A percentile compares a stretch with the other conserved stretches of the same genome.
phyloP scores from a whole-genome alignment of 2,888 invertebrate genomes.

The Nebria salina region DNA sequence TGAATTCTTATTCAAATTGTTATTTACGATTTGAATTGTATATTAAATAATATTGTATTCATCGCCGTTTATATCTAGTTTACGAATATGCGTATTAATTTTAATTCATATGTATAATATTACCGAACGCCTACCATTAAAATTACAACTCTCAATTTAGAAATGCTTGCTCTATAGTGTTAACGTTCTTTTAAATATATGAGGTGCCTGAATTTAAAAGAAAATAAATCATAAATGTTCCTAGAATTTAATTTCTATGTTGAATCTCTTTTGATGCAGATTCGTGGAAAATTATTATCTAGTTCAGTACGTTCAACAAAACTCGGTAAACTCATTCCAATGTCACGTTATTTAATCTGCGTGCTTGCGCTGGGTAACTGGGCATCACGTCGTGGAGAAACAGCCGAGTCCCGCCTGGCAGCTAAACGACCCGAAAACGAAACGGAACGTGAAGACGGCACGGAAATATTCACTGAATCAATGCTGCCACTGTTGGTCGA shows the following conservation, averaged over 20 bases:
- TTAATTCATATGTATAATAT: too few relatives aligned
- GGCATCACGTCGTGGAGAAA: constrained; percentile 63
- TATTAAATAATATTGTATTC: neutral
- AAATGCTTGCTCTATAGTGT: too few relatives aligned
- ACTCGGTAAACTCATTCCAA: constrained; percentile 78
- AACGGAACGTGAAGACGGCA: constrained; percentile 57
- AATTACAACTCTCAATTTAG: too few relatives aligned
- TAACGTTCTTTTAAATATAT: too few relatives aligned
- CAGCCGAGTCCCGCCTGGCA: constrained; percentile 67
- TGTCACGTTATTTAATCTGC: constrained; percentile 85
- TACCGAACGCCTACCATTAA: too few relatives aligned
- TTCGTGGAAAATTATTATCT: constrained; percentile 80
- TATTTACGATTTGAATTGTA: neutral
- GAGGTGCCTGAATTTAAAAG: too few relatives aligned
- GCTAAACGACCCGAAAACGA: constrained; percentile 66
- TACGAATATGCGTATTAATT: too few relatives aligned
- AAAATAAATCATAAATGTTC: too few relatives aligned
- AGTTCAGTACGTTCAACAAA: constrained; percentile 77
- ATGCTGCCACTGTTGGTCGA: constrained; percentile 71
- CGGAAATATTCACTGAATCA: constrained; percentile 66
- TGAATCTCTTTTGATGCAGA: constrained; percentile 64
- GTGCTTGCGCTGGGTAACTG: constrained; percentile 87
- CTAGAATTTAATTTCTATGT: too few relatives aligned
- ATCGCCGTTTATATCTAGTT: neutral
- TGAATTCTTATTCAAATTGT: too few relatives aligned